A percentile compares a stretch with the other conserved stretches of the same genome.
phyloP scores from a whole-genome alignment of 1,140 invertebrate species.

The Melitaea cinxia region DNA sequence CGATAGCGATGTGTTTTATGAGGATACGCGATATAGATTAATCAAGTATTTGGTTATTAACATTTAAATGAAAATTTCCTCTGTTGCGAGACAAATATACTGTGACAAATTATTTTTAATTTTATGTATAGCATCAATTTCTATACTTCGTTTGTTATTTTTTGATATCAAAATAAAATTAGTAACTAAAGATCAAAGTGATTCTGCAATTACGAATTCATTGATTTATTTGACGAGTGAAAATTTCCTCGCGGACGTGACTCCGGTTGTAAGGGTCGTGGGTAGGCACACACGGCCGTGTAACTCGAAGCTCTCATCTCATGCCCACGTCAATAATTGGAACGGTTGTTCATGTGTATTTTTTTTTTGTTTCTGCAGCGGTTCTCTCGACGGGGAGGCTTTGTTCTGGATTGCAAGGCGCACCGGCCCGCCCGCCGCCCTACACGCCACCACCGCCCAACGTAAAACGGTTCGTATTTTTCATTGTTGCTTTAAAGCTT shows the following conservation, averaged over 20 bases:
- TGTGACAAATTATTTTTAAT: too few relatives aligned
- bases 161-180: too few relatives aligned
- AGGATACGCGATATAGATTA: background rate
- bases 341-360: slow-evolving; percentile 73
- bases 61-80: too few relatives aligned
- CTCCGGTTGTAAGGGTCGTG: background rate
- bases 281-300: slow-evolving; percentile 36
- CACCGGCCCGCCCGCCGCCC: slow-evolving; percentile 43
- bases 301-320: slow-evolving; percentile 58
- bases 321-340: slow-evolving; percentile 77
- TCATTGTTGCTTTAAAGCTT: slow-evolving; percentile 79
- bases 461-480: slow-evolving; percentile 79
- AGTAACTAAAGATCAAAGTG: too few relatives aligned
- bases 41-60: background rate
- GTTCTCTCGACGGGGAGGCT: slow-evolving; percentile 63
- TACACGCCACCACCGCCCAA: slow-evolving; percentile 48
- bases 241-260: slow-evolving; percentile 4
- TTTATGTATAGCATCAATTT: too few relatives aligned
- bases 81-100: too few relatives aligned
- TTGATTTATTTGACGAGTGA: slow-evolving; percentile 2
- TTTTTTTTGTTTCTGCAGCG: slow-evolving; percentile 64
- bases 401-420: slow-evolving; percentile 58
- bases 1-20: slow-evolving; percentile 2
- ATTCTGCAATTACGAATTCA: background rate
- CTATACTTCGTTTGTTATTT: too few relatives aligned